Conservation (phyloP, 2,797 vertebrate species). For the Characodon lateralis region DNA sequence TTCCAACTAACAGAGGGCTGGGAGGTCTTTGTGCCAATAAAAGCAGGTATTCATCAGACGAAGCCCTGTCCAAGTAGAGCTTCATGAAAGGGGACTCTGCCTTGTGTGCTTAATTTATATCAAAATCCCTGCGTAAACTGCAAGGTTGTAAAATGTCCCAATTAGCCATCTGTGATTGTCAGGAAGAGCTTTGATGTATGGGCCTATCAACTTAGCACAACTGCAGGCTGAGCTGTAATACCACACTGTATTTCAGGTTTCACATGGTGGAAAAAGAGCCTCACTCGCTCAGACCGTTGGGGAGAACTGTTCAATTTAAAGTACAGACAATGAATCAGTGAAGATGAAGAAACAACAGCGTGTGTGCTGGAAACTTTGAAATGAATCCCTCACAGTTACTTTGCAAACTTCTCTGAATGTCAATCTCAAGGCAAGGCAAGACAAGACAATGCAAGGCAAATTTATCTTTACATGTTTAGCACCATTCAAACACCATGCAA, state of each 20-base stretch:
- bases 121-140: slow-evolving; percentile 70
- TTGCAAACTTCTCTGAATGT: neutral
- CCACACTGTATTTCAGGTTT: slow-evolving; percentile 58
- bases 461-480: neutral
- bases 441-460: too few relatives aligned
- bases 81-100: slow-evolving; percentile 52
- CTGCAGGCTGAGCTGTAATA: slow-evolving; percentile 60
- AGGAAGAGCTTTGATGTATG: slow-evolving; percentile 70
- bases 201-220: slow-evolving; percentile 68
- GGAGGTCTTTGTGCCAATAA: slow-evolving; percentile 73
- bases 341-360: slow-evolving; percentile 49
- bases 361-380: slow-evolving; percentile 40
- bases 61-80: slow-evolving; percentile 62
- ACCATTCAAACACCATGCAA: neutral
- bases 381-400: slow-evolving; percentile 22
- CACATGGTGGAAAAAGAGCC: slow-evolving; percentile 59
- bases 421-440: neutral
- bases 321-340: slow-evolving; percentile 15
- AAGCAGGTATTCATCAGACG: slow-evolving; percentile 72
- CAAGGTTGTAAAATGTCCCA: slow-evolving; percentile 71
- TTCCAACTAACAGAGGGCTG: slow-evolving; percentile 74
- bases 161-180: slow-evolving; percentile 78
- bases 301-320: slow-evolving; percentile 36
- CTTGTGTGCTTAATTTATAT: slow-evolving; percentile 74
- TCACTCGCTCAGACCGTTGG: slow-evolving; percentile 54